Evolutionary conservation across 1,140 invertebrate genomes (phyloP).

Genomic region (Lordiphosa collinella): DNA sequence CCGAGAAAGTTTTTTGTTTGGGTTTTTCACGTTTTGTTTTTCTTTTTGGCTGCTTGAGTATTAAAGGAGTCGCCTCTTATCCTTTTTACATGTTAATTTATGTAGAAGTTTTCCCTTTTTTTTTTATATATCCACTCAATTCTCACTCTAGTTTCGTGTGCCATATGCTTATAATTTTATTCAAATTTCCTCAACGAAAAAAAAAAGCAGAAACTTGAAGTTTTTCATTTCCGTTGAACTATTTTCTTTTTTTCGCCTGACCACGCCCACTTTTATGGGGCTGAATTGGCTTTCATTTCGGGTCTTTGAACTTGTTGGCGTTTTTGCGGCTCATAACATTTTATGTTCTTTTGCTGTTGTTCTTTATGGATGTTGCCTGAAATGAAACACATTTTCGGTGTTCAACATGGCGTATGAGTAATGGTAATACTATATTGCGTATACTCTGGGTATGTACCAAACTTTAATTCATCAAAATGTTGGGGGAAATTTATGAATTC

Average conservation of each 20-base stretch:
- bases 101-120: slow-evolving; percentile 28
- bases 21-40: slow-evolving; percentile 17
- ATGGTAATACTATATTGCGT: slow-evolving; percentile 29
- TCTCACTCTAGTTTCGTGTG: slow-evolving; percentile 36
- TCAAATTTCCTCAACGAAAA: slow-evolving; percentile 11
- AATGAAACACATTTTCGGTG: slow-evolving; percentile 59
- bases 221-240: slow-evolving; percentile 68
- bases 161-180: slow-evolving; percentile 49
- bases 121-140: slow-evolving; percentile 30
- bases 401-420: slow-evolving; percentile 47
- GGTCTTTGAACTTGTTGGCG: slow-evolving; percentile 68
- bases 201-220: slow-evolving; percentile 36
- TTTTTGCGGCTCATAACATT: slow-evolving; percentile 64
- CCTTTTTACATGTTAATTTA: slow-evolving; percentile 54
- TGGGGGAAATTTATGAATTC: not conserved
- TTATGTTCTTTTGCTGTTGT: slow-evolving; percentile 43
- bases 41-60: not conserved
- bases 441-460: slow-evolving; percentile 18
- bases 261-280: slow-evolving; percentile 24
- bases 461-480: slow-evolving; percentile 16
- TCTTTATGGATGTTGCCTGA: slow-evolving; percentile 49
- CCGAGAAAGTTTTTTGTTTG: slow-evolving; percentile 35
- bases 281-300: slow-evolving; percentile 9
- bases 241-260: slow-evolving; percentile 25
- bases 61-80: not conserved